Evolutionary conservation across 2,797 vertebrate genomes (phyloP), one percentile per base, ranked within the genome.

Genomic region (Gymnodraco acuticeps): DNA sequence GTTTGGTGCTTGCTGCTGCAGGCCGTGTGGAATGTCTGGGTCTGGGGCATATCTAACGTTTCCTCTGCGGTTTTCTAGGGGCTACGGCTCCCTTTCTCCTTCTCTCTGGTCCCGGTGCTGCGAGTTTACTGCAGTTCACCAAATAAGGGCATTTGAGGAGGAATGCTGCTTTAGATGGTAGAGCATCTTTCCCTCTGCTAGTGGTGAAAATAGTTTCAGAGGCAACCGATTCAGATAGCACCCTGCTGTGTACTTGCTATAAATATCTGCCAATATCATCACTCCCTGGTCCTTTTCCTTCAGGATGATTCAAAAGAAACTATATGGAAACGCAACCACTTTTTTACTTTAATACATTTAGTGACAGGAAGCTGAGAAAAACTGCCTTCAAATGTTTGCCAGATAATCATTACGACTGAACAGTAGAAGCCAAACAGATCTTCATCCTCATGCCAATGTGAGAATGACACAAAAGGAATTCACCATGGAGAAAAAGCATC

Each of bases 81-180:
- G 86, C 74, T 88, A 72, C 77, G 56, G 86, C 83, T 92, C 88
- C 80, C 13, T 79, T 86, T 87, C 90, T 89, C 82, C 81, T 70
- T 83, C 86, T 69, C 86, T 90, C 81, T 84, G 82, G 89, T 89
- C 74, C 88, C 51, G 48, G 80, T 73, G 77, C 93, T 80, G 75
- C 63, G 23, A 82, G 91, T 71, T 80, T 74, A 51, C 92, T 80
- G 88, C 73, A 86, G 84, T 95, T 95, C 92, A 93, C 95, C 95
- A 95, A 95, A 96, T 96, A 96, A 94, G 95, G 95, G 84, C 93
- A 95, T 93, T 84, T 81, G 73, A 88, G 82, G 88, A 92, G 92
- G 92, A 94, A 94, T 90, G 92, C 87, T 90, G 85, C 87, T 83
- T 83, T 84, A 84, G 85, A 87, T 65, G 77, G 70, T 87, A 90